A percentile compares a stretch with the other conserved stretches of the same genome.
Evolutionary conservation across 1,140 invertebrate species (phyloP).

Genomic region (Drosophila jambulina): DNA sequence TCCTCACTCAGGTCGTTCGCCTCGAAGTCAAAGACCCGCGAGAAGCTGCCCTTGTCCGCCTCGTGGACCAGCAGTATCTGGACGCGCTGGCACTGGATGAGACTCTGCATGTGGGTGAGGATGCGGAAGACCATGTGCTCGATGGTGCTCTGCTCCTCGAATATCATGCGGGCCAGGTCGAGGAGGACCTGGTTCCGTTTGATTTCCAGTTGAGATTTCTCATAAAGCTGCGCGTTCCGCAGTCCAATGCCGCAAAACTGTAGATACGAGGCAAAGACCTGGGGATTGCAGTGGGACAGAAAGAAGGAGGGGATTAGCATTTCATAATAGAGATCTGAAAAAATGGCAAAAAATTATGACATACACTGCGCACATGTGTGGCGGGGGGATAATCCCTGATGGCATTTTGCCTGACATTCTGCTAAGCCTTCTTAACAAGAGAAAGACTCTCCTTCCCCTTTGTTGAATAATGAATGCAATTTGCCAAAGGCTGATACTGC

Average conservation of each 20-base stretch:
- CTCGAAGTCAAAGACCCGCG: constrained; percentile 96
- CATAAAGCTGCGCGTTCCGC: constrained; percentile 97
- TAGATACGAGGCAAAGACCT: constrained; percentile 95
- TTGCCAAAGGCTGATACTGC: constrained; percentile 31
- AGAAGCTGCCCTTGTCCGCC: constrained; percentile 95
- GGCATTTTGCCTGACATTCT: constrained; percentile 46
- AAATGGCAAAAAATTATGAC: constrained; percentile 46
- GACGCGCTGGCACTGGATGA: constrained; percentile 96
- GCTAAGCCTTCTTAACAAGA: constrained; percentile 61
- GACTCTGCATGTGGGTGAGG: constrained; percentile 96
- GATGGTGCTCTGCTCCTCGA: constrained; percentile 98
- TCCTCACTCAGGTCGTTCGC: constrained; percentile 91
- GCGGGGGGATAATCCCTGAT: constrained; percentile 53
- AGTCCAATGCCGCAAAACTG: constrained; percentile 98
- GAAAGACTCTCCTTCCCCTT: constrained; percentile 23
- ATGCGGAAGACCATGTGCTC: constrained; percentile 98
- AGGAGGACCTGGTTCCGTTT: constrained; percentile 97
- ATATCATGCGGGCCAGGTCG: constrained; percentile 97
- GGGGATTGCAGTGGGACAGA: not conserved
- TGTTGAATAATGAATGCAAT: constrained; percentile 80
- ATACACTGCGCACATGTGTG: constrained; percentile 5
- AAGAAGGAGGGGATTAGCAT: constrained; percentile 11
- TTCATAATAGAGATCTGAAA: constrained; percentile 22
- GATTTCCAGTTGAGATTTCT: constrained; percentile 96
- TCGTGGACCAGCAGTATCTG: constrained; percentile 96